Percentiles rank a stretch among this genome's conserved stretches.
phyloP scores from a whole-genome alignment of 2,113 vertebrate genomes.

The Psophia crepitans region DNA sequence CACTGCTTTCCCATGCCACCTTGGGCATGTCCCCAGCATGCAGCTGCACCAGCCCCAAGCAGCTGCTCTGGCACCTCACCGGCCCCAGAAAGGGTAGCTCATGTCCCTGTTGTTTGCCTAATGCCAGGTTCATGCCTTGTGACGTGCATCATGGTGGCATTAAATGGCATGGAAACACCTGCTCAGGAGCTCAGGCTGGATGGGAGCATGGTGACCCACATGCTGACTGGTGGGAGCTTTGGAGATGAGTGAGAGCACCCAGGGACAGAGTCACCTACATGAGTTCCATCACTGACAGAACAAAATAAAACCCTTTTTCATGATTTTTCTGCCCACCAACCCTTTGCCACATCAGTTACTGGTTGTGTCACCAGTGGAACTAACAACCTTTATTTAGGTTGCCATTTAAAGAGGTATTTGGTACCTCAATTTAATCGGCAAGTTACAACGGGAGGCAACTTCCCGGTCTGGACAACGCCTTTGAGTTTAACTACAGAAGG shows the following conservation, averaged over 20 bases:
- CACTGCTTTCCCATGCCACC: neutral
- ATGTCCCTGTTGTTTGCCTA: neutral
- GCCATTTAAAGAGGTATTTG: neutral
- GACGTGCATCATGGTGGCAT: neutral
- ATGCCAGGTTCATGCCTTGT: neutral
- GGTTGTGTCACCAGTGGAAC: neutral
- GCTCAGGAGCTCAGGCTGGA: neutral
- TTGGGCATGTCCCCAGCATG: neutral
- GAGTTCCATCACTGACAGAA: neutral
- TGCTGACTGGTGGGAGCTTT: neutral
- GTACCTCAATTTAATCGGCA: neutral
- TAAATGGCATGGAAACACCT: neutral
- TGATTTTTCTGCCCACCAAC: neutral
- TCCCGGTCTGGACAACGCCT: neutral
- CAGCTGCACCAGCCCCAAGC: neutral
- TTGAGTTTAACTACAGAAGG: neutral
- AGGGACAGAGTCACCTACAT: neutral
- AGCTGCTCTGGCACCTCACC: neutral
- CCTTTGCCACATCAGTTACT: neutral
- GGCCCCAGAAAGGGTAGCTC: neutral
- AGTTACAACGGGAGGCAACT: neutral
- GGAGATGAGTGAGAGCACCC: neutral
- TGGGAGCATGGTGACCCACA: fast-evolving
- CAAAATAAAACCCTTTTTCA: neutral
- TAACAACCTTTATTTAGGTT: neutral